Evolutionary conservation across 2,888 invertebrate genomes (phyloP).

Genomic region (Drosophila meridiana): DNA sequence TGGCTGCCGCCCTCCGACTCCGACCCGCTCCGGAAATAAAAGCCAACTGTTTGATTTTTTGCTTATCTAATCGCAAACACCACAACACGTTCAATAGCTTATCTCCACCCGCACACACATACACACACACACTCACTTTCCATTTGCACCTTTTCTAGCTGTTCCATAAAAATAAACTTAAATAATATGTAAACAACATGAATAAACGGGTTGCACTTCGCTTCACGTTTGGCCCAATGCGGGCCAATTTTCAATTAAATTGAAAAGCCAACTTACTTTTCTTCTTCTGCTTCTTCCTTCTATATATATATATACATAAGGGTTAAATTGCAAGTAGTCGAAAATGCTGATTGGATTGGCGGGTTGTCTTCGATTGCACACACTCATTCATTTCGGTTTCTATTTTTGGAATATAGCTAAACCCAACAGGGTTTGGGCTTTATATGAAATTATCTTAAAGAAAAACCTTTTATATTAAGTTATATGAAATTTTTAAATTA

Average conservation of each 20-base stretch:
- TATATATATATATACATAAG: slow-evolving; percentile 4
- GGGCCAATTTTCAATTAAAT: slow-evolving; percentile 74
- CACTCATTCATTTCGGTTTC: slow-evolving; percentile 33
- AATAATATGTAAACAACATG: slow-evolving; percentile 63
- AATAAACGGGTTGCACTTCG: slow-evolving; percentile 54
- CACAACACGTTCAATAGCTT: slow-evolving; percentile 35
- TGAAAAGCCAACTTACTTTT: slow-evolving; percentile 32
- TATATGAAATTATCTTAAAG: background rate
- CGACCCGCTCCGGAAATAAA: slow-evolving; percentile 22
- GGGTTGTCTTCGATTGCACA: slow-evolving; percentile 27
- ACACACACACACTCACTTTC: slow-evolving; percentile 11
- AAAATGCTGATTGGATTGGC: slow-evolving; percentile 34
- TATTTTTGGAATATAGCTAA: slow-evolving; percentile 18
- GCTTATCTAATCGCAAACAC: slow-evolving; percentile 66
- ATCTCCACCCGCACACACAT: slow-evolving; percentile 48
- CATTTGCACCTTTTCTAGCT: slow-evolving; percentile 47
- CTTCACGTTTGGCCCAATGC: slow-evolving; percentile 43
- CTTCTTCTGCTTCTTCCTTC: background rate
- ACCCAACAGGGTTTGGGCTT: background rate
- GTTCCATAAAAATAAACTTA: slow-evolving; percentile 68
- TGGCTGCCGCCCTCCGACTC: background rate
- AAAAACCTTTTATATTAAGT: no score
- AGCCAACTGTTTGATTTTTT: slow-evolving; percentile 63
- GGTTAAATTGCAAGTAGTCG: slow-evolving; percentile 21
- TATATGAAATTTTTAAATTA: no score